A percentile compares a stretch with the other conserved stretches of the same genome.
Evolutionary conservation across 2,113 vertebrate genomes (phyloP).

Genomic region (Porphyrio hochstetteri): DNA sequence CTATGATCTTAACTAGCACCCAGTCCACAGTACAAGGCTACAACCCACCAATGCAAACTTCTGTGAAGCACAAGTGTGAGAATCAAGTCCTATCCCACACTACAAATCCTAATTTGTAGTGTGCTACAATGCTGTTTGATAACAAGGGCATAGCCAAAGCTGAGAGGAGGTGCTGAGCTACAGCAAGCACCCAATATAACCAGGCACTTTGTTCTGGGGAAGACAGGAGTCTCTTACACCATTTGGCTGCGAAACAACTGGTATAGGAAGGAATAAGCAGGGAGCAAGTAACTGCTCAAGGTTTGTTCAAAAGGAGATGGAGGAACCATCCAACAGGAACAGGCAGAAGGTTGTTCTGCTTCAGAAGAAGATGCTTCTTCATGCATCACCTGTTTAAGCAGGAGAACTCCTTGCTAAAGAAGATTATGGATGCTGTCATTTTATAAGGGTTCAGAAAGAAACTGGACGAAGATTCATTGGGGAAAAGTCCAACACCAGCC

Average conservation of each 20-base stretch:
- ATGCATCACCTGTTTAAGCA: neutral
- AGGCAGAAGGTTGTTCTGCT: neutral
- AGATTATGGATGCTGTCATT: neutral
- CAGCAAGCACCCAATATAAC: neutral
- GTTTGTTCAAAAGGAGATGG: neutral
- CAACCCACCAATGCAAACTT: neutral
- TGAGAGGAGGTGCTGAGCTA: neutral
- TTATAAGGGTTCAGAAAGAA: neutral
- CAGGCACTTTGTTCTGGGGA: neutral
- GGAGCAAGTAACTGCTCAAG: neutral
- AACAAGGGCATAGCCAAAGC: neutral
- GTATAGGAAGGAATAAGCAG: neutral
- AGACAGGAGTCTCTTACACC: neutral
- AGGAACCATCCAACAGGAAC: neutral
- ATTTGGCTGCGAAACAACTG: neutral
- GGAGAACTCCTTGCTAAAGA: neutral
- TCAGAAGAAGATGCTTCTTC: neutral
- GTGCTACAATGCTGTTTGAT: accelerated
- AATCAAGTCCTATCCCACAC: neutral
- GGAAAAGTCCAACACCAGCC: neutral
- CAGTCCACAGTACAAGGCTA: neutral
- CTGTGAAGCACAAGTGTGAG: neutral
- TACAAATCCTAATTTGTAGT: neutral
- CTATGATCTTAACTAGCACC: too few relatives aligned
- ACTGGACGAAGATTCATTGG: neutral